These are phyloP conservation scores for Urocyon cinereoargenteus DNA, from an alignment of 2,797 vertebrate genomes.

Conservation along the genomic window DNA sequence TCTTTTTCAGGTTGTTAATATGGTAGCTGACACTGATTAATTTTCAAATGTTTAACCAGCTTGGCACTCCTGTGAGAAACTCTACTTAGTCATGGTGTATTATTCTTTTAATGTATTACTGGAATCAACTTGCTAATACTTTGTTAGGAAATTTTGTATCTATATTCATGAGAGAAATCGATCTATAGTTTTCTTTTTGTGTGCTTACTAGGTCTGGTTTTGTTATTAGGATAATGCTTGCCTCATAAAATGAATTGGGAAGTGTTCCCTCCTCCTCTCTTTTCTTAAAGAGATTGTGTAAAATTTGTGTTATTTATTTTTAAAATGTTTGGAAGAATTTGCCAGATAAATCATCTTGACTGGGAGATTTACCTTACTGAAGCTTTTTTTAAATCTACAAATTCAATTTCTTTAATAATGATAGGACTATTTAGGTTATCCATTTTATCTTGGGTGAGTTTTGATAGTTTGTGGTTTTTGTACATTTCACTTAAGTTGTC, in stretches of 20 bases:
- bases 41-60: constrained; percentile 57
- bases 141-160: constrained; percentile 20
- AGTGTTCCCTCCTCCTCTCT: neutral
- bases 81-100: constrained; percentile 13
- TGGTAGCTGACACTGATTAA: constrained; percentile 23
- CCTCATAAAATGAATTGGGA: neutral
- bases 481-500: neutral
- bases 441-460: neutral
- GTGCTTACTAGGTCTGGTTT: neutral
- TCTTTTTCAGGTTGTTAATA: constrained; percentile 10
- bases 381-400: neutral
- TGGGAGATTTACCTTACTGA: neutral
- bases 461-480: neutral
- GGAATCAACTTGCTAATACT: constrained; percentile 55
- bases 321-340: constrained; percentile 15
- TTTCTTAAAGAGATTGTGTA: neutral
- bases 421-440: neutral
- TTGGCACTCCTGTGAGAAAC: constrained; percentile 26
- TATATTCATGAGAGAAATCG: neutral
- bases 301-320: neutral
- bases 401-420: constrained; percentile 13
- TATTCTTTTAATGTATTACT: constrained; percentile 19
- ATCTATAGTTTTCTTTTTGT: neutral
- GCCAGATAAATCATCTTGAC: neutral
- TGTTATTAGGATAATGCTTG: neutral